These are phyloP conservation scores for Brienomyrus brachyistius DNA, from an alignment of 2,113 vertebrate species.

Conservation along the genomic window DNA sequence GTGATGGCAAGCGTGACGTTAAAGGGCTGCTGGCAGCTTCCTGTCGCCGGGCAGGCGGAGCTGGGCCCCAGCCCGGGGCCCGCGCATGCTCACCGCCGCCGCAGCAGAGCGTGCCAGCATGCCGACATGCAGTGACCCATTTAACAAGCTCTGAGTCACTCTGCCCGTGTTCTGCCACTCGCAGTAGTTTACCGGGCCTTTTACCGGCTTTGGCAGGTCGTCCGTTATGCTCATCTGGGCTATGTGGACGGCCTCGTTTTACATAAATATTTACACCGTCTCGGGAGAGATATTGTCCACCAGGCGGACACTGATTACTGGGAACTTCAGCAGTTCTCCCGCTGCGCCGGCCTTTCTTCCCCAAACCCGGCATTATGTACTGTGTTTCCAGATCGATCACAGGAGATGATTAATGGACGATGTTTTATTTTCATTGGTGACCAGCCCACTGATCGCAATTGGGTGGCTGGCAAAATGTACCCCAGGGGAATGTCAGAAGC, in stretches of 20 bases:
- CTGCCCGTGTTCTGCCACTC: not conserved
- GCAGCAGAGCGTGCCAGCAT: not conserved
- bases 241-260: not conserved
- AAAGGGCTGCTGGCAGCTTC: not conserved
- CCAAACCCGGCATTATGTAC: not conserved
- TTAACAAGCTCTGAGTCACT: constrained; percentile 1
- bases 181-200: not conserved
- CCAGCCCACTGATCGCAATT: not conserved
- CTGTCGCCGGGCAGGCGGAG: not conserved
- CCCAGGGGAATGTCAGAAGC: not conserved
- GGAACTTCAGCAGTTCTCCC: not conserved
- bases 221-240: not conserved
- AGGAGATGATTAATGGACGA: not conserved
- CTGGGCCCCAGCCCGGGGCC: not conserved
- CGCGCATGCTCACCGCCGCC: not conserved
- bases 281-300: not conserved
- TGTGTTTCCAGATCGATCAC: not conserved
- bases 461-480: not conserved
- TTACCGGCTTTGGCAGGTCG: not conserved
- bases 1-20: not conserved
- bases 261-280: not conserved
- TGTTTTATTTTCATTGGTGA: not conserved
- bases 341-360: not conserved
- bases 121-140: not conserved
- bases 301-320: not conserved